Conservation (phyloP, 1,140 invertebrate genomes). For the Apocrypta bakeri region DNA sequence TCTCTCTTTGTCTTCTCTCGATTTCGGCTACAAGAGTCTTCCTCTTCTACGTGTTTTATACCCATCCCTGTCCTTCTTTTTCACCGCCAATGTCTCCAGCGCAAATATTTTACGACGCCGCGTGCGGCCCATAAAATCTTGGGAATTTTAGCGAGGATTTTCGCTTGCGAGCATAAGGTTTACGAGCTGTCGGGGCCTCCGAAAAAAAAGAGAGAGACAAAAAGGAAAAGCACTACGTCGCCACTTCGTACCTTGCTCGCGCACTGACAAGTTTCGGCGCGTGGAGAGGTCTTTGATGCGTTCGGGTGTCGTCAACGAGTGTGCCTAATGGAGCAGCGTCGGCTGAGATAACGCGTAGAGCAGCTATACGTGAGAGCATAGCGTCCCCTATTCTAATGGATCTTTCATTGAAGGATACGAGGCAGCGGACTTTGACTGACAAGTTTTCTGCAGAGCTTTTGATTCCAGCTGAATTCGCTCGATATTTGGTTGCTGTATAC, state of each 20-base stretch:
- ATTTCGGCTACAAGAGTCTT: neutral
- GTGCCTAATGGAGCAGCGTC: slow-evolving; percentile 38
- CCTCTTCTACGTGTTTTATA: neutral
- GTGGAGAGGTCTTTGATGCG: neutral
- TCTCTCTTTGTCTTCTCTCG: neutral
- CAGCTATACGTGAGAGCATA: neutral
- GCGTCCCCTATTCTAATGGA: slow-evolving; percentile 23
- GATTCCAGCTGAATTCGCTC: no score
- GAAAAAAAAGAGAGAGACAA: neutral
- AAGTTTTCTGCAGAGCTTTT: neutral
- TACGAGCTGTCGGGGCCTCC: slow-evolving; percentile 17
- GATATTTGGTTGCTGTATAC: no score
- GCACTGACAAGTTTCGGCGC: neutral
- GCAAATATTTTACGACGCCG: slow-evolving; percentile 61
- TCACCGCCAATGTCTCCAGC: neutral
- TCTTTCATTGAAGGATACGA: slow-evolving; percentile 38
- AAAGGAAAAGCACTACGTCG: neutral
- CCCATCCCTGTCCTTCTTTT: neutral
- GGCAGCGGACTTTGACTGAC: neutral
- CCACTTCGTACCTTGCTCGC: neutral
- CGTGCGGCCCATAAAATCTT: slow-evolving; percentile 59
- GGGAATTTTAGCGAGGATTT: slow-evolving; percentile 59
- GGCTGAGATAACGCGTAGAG: neutral
- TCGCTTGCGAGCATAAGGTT: slow-evolving; percentile 32
- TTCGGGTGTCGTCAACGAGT: neutral